Percentiles rank a stretch among this genome's conserved stretches.
phyloP scores from a whole-genome alignment of 2,888 invertebrate species.

The Deilephila elpenor region DNA sequence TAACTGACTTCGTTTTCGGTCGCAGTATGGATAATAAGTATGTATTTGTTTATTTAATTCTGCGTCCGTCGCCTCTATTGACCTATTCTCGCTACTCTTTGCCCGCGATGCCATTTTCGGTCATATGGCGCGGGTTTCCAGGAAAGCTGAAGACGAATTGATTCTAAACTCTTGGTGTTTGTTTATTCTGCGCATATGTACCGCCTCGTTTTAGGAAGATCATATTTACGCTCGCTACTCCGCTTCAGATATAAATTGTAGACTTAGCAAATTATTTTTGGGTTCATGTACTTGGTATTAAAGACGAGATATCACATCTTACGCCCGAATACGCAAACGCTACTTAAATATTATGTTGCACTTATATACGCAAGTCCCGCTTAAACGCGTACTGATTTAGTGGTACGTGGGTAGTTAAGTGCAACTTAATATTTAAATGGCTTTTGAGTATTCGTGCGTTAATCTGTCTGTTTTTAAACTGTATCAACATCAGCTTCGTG shows the following conservation, averaged over 20 bases:
- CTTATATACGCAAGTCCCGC: too few species aligned
- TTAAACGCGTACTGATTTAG: too few species aligned
- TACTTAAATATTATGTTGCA: too few species aligned
- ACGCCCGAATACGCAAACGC: too few species aligned
- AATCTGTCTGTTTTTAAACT: too few species aligned
- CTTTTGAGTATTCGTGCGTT: too few species aligned
- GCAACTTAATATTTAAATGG: too few species aligned
- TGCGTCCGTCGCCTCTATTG: not conserved
- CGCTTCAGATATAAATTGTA: not conserved
- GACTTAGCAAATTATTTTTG: not conserved
- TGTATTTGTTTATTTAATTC: not conserved
- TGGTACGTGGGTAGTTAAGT: too few species aligned
- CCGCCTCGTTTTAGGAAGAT: not conserved
- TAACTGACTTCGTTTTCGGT: too few species aligned
- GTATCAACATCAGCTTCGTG: too few species aligned
- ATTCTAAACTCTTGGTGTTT: slow-evolving; percentile 22
- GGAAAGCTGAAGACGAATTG: slow-evolving; percentile 42
- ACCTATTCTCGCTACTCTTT: slow-evolving; percentile 40
- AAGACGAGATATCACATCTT: not conserved
- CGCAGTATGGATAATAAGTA: too few species aligned
- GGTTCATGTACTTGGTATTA: not conserved
- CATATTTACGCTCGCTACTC: slow-evolving; percentile 1
- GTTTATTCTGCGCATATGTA: slow-evolving; percentile 16
- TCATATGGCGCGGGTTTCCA: slow-evolving; percentile 51
- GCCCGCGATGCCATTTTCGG: slow-evolving; percentile 49